Evolutionary conservation across 2,113 vertebrate species (phyloP).

Genomic region (Takifugu flavidus): DNA sequence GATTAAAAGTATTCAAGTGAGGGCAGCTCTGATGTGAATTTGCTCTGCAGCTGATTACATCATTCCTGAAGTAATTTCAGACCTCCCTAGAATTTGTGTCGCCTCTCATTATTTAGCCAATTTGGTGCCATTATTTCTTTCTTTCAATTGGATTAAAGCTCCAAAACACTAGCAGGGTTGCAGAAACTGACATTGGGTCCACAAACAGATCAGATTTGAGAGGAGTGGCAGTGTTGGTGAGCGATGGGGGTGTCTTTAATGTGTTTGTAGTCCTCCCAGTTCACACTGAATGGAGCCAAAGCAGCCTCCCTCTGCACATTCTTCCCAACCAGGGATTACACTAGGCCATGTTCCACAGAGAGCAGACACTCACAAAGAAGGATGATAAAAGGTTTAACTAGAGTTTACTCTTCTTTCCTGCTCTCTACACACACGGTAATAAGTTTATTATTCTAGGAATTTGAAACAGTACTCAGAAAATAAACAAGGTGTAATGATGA

Average conservation of each 20-base stretch:
- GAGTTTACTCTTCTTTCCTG: slow-evolving; percentile 22
- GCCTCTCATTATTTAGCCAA: too few species aligned
- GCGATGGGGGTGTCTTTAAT: slow-evolving; percentile 40
- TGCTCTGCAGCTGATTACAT: too few species aligned
- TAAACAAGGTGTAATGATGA: slow-evolving; percentile 22
- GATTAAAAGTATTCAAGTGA: too few species aligned
- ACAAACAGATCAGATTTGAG: slow-evolving; percentile 9
- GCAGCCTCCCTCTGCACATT: slow-evolving; percentile 37
- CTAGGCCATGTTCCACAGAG: slow-evolving; percentile 33
- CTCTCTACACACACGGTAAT: not conserved
- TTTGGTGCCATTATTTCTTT: not conserved
- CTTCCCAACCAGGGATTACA: slow-evolving; percentile 48
- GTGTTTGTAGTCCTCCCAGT: slow-evolving; percentile 53
- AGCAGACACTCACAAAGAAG: slow-evolving; percentile 50
- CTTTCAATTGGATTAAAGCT: not conserved
- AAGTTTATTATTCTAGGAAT: too few species aligned
- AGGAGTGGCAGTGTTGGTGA: slow-evolving; percentile 12
- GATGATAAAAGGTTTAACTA: slow-evolving; percentile 52
- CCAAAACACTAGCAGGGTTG: too few species aligned
- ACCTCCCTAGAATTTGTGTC: too few species aligned
- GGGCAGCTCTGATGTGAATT: too few species aligned
- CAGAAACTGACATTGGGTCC: slow-evolving; percentile 1
- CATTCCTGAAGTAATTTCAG: too few species aligned
- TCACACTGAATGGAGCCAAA: slow-evolving; percentile 29
- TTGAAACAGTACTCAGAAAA: too few species aligned